phyloP scores from a whole-genome alignment of 2,797 vertebrate species.

The Vipera latastei region DNA sequence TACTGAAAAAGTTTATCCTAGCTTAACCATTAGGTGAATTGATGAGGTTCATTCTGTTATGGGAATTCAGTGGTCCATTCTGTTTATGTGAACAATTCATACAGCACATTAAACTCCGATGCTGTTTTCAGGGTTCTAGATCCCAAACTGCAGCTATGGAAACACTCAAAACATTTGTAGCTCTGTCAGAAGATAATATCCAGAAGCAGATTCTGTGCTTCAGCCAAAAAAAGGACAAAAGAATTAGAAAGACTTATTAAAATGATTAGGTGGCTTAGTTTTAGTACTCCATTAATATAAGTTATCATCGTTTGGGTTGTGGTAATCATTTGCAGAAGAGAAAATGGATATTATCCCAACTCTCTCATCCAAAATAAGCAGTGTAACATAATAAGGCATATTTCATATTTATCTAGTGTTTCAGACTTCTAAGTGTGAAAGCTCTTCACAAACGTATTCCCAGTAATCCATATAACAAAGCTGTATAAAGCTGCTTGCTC shows the following conservation, averaged over 20 bases:
- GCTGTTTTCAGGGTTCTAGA: neutral
- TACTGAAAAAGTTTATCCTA: neutral
- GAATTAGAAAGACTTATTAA: neutral
- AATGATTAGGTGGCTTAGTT: neutral
- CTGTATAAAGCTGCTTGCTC: neutral
- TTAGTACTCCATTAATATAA: neutral
- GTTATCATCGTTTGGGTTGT: neutral
- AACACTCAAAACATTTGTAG: neutral
- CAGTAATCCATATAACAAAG: neutral
- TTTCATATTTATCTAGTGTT: neutral
- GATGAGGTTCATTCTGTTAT: neutral
- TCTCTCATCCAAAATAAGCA: neutral
- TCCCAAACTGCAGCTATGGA: neutral
- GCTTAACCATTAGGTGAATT: neutral
- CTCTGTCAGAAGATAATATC: slow-evolving; percentile 20
- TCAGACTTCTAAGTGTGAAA: neutral
- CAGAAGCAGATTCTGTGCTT: slow-evolving; percentile 26
- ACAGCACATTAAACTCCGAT: neutral
- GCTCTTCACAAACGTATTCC: neutral
- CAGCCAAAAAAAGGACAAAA: neutral
- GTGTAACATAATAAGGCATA: neutral
- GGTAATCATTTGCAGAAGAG: neutral
- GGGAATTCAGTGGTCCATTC: neutral
- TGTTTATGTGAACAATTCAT: neutral
- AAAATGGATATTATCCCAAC: neutral